Evolutionary conservation across 2,888 invertebrate species (phyloP), one percentile per base, ranked within the genome.

Genomic region (Trilocha varians): DNA sequence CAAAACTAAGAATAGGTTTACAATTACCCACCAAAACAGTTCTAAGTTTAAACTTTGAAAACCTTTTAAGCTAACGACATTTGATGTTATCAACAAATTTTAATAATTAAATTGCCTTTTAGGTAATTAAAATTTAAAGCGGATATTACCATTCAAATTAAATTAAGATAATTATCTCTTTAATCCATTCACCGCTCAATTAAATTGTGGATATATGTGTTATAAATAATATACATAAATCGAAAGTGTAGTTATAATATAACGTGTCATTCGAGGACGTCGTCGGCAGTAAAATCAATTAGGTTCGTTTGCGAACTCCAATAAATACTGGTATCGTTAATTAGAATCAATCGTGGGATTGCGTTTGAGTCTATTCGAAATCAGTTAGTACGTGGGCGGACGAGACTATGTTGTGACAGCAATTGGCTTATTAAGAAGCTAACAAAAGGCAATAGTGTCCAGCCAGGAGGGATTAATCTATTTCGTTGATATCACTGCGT

Each of bases 241-340:
- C 25, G 25, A 25, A 25, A 25, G 25, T 25, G 25, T 25, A 6
- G 6, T 25, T 25, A 25, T 25, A 25, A 25, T 25, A 25, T 25
- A 25, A 25, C 25, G 52, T 55, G 54, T 53, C 49, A 41, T 36
- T 41, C 16, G 13, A 32, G 33, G 16, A 36, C 54, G 62, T 59
- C 59, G 59, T 56, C 58, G 63, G 61, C 62, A 72, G 69, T 65
- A 59, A 74, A 82, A 82, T 82, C 82, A 83, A 84, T 84, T 82
- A 78, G 72, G 71, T 78, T 72, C 74, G 75, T 82, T 82, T 76
- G 80, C 76, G 68, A 78, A 70, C 73, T 74, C 73, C 75, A 80
- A 84, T 83, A 83, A 84, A 84, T 84, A 84, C 70, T 72, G 71
- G 67, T 85, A 83, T 85, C 83, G 74, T 77, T 85, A 85, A 85